Evolutionary conservation across 2,797 vertebrate species (phyloP), one percentile per base, ranked within the genome.

Genomic region (Periparus ater): DNA sequence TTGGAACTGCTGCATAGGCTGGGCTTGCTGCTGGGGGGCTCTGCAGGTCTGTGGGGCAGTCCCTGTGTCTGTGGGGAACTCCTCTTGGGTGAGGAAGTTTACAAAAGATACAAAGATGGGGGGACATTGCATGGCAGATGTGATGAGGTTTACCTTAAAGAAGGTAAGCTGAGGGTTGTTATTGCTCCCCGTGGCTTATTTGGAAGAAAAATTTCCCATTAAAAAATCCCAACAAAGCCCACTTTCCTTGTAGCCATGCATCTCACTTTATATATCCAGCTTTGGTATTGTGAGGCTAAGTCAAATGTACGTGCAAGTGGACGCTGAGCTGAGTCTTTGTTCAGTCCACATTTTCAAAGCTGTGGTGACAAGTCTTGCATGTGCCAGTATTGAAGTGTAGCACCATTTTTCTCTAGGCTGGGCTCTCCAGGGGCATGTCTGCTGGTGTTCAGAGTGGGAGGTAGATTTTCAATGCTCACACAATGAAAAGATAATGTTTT

Each of bases 401-500:
- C 50, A 58, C 51, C 3, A 4, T 67, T 71, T 74, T 77, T 30
- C 11, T 89, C 32, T 67, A 34, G 48, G 40, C 22, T 87, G 47
- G 93, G 15, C 25, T 80, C 53, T 78, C 13, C 5, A 45, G 42
- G 10, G 29, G 21, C 10, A 66, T 70, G 32, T 55, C 63, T 83
- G 29, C 50, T 70, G 16, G 7, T 80, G 20, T 87, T 88, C 27
- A 62, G 51, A 71, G 36, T 26, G 58, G 44, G 47, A 91, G 30
- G 48, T 50, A 65, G 66, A 48, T 82, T 94, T 87, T 84, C 44
- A 50, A 30, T 81, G 48, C 44, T 93, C 36, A 4, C 85, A 26
- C 91, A 78, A 72, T 79, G 62, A 82, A 55, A 34, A 73, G 47
- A 44, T 23, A 89, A 48, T 88, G 58, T 93, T 92, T 93, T 88